Evolutionary conservation across 1,140 invertebrate species (phyloP), one percentile per base, ranked within the genome.

Genomic region (Drosophila seguyi): DNA sequence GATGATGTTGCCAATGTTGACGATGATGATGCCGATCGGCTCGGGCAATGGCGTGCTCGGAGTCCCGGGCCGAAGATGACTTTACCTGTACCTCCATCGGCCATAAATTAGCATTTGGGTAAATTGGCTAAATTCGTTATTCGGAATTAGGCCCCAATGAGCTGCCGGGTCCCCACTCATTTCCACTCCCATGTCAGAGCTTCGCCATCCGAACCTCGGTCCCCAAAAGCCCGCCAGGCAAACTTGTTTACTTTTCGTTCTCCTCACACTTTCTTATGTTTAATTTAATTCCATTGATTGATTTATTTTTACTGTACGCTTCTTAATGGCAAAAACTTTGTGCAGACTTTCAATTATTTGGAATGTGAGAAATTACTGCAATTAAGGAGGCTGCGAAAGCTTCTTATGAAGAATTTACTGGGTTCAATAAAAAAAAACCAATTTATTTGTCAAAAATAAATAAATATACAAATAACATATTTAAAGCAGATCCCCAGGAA

Each of bases 61-160:
- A 62, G 48, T 45, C 50, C 62, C 55, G 52, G 62, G 45, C 41
- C 52, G 50, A 36, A 52, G 36, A 48, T 47, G 31, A 29, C 44
- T 66, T 76, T 91, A 91, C 91, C 91, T 92, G 91, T 74, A 82
- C 84, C 90, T 91, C 81, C 79, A 90, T 92, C 82, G 88, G 75
- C 88, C 84, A 92, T 92, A 92, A 92, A 92, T 92, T 92, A 92
- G 91, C 87, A 92, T 92, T 92, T 92, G 81, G 91, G 91, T 91
- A 92, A 92, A 92, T 92, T 91, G 87, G 60, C 90, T 92, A 91
- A 92, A 92, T 92, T 92, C 87, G 87, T 92, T 92, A 90, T 92
- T 92, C 77, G 84, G 84, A 91, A 92, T 92, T 92, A 91, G 90
- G 85, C 39, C 45, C 68, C 61, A 31, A 44, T 47, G 47, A 50